Percentiles rank a stretch among this genome's conserved stretches.
Evolutionary conservation across 2,888 invertebrate species (phyloP).

Genomic region (Protonemura montana): DNA sequence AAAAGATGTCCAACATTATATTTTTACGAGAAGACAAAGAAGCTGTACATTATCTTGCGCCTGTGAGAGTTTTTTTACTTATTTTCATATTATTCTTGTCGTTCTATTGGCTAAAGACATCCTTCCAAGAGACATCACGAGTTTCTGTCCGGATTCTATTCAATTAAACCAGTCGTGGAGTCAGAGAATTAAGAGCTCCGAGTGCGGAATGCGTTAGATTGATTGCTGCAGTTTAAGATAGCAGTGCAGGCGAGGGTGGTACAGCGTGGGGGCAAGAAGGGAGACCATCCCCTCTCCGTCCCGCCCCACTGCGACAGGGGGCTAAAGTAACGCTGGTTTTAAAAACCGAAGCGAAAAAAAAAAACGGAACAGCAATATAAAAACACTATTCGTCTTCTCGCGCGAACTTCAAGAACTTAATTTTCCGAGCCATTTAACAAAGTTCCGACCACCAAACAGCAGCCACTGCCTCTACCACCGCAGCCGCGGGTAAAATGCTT

Average conservation of each 20-base stretch:
- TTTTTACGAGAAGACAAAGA: slow-evolving; percentile 1
- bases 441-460: slow-evolving; percentile 7
- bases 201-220: neutral
- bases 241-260: neutral
- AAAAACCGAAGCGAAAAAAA: neutral
- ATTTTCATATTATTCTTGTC: neutral
- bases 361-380: slow-evolving; percentile 36
- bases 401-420: slow-evolving; percentile 49
- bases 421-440: slow-evolving; percentile 51
- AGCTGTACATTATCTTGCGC: neutral
- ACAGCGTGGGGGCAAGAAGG: neutral
- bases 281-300: neutral
- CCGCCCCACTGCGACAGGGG: neutral
- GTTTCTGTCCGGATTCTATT: neutral
- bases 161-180: neutral
- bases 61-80: neutral
- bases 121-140: neutral
- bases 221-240: neutral
- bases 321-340: neutral
- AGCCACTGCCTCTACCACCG: neutral
- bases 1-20: neutral
- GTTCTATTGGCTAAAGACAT: neutral
- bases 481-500: slow-evolving; percentile 46
- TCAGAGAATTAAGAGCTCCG: neutral
- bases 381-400: slow-evolving; percentile 38